Base-by-base conservation (phyloP, 2,797 vertebrate species). In the Morus bassanus region DNA sequence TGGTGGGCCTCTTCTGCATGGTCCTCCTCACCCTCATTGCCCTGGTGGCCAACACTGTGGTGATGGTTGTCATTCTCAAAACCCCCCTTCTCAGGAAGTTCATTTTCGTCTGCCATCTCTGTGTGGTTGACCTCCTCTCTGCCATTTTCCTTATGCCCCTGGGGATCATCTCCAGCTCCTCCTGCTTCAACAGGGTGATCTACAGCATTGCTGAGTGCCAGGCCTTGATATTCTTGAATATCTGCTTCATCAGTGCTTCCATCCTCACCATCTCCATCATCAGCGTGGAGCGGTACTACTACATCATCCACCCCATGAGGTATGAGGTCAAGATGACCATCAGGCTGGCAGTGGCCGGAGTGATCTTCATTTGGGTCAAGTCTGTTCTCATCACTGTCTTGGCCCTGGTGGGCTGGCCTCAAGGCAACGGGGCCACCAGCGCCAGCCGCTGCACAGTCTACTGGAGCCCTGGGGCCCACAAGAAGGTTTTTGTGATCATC, bases 71-170 rank as follows among this genome's bases (percentile, higher is more conserved):
- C 54, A 98, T 99, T 56, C 95, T 99, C n/a, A 99, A 99, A 96
- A 98, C 98, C 0, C 98, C 99, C 5, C 98, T 99, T 63, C 98
- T 99, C 94, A 98, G 98, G 90, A 99, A 99, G 81, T 99, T 99
- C 68, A 98, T 98, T 96, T 99, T 99, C 3, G 99, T 99, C 91
- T 98, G 98, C 97, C 99, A 99, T 94, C 98, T 99, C 93, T 99
- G 99, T 17, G 92, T 98, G 4, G 99, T 99, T 22, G 99, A 99
- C 96, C 98, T 99, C 85, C 97, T 99, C 94, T 99, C 98, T 25
- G 99, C 99, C 83, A 98, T 99, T 92, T 97, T 99, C 91, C 98
- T 99, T 84, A 99, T 99, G 99, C 99, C 99, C 18, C 96, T 99
- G 59, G 99, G 98, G 78, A 98, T 99, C 53, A 97, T 99, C 80